These are phyloP conservation scores for Taenaris catops DNA, from an alignment of 2,888 invertebrate species.

Conservation along the genomic window DNA sequence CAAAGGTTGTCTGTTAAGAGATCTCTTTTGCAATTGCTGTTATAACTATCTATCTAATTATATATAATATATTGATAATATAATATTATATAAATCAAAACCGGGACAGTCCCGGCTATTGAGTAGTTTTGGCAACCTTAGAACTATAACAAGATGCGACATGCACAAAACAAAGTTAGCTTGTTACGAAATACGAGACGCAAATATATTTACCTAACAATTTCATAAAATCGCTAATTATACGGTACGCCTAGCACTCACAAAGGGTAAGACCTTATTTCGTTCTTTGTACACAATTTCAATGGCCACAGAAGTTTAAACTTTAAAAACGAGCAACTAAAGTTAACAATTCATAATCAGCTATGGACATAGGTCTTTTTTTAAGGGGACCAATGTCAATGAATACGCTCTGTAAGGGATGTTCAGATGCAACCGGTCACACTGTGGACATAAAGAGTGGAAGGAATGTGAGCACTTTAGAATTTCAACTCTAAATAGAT, in stretches of 20 bases:
- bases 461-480: too few relatives aligned
- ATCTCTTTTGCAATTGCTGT: too few relatives aligned
- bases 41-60: too few relatives aligned
- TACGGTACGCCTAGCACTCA: conserved; percentile 61
- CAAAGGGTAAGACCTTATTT: conserved; percentile 52
- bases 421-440: conserved; percentile 63
- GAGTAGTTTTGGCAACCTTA: not conserved
- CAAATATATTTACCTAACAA: conserved; percentile 67
- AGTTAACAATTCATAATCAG: conserved; percentile 23
- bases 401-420: conserved; percentile 71
- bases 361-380: conserved; percentile 29
- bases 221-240: conserved; percentile 74
- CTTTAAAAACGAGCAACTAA: conserved; percentile 28
- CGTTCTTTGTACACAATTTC: conserved; percentile 29
- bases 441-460: conserved; percentile 30
- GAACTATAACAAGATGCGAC: conserved; percentile 25
- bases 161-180: conserved; percentile 35
- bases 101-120: not conserved
- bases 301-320: conserved; percentile 26
- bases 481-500: too few relatives aligned
- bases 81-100: too few relatives aligned
- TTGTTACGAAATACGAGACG: conserved; percentile 34
- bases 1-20: too few relatives aligned
- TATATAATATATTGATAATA: too few relatives aligned
- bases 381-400: conserved; percentile 31